These are phyloP conservation scores for Silurus aristotelis DNA, from an alignment of 2,797 vertebrate genomes.

Conservation along the genomic window DNA sequence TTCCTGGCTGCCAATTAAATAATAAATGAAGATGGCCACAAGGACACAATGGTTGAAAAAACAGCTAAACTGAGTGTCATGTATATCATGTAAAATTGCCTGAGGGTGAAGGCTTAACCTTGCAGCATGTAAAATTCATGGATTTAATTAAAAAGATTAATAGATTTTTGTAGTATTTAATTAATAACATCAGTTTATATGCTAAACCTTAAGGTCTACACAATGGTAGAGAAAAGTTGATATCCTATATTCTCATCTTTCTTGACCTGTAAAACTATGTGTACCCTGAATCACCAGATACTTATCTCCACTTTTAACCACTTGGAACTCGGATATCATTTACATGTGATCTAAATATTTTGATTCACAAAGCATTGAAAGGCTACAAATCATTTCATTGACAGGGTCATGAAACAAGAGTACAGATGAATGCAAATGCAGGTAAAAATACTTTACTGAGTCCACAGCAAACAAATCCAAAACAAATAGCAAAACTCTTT, in stretches of 20 bases:
- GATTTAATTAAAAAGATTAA: conserved; percentile 29
- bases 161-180: conserved; percentile 30
- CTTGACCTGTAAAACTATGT: background rate
- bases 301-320: background rate
- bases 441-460: no score
- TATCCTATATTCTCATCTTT: background rate
- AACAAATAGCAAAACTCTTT: no score
- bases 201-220: conserved; percentile 3
- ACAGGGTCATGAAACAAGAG: no score
- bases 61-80: conserved; percentile 13
- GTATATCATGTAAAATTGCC: conserved; percentile 2
- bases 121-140: conserved; percentile 13
- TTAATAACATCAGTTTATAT: conserved; percentile 23
- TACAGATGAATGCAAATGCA: no score
- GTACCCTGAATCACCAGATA: background rate
- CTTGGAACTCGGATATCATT: background rate
- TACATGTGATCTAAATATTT: no score
- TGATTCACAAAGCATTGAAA: no score
- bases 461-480: no score
- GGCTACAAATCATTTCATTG: no score
- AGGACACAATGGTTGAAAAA: conserved; percentile 40
- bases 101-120: conserved; percentile 36
- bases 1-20: conserved; percentile 48
- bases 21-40: conserved; percentile 60
- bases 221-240: background rate